Base-by-base conservation (phyloP, 2,797 vertebrate species). In the Lindbergichthys nudifrons region DNA sequence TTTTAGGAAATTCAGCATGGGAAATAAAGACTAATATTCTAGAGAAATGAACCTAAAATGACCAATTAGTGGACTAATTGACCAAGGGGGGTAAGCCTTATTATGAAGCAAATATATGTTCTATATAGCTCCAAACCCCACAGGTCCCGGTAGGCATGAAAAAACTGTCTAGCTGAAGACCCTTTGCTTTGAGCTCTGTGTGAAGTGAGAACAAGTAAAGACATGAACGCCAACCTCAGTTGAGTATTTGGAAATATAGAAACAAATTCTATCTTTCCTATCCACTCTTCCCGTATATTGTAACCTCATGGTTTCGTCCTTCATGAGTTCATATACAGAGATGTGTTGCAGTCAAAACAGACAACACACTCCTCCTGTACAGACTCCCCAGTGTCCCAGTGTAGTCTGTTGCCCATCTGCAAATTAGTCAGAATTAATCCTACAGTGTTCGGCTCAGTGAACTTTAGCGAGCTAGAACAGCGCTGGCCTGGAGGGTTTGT, bases 401-500 rank as follows among this genome's bases (percentile, higher is more conserved):
- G 70, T 79, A 80, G 73, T 79, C 75, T 80, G 80, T 77, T 64
- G 75, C 79, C 70, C 83, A 88, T 87, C 81, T 90, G 80, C 85
- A 87, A 83, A 90, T 90, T 81, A 78, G 77, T 76, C 46, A 39
- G 58, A 92, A 90, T 88, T 81, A 84, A 88, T 86, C 80, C 74
- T 77, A 32, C 70, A 50, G 63, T 58, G 70, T 91, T 82, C 70
- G 48, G 83, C 77, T 92, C 85, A 81, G 64, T 93, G 88, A 92
- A 83, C 87, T 77, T 84, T 89, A 78, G 65, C 73, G 60, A 30
- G 82, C 54, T 32, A 82, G 85, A 80, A 81, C 82, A 75, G 64
- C 12, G 32, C 36, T 80, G 80, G 79, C 88, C 87, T 71, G 15
- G 47, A 89, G 88, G 73, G 26, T 77, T 75, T 87, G 77, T 81